Evolutionary conservation across 2,888 invertebrate species (phyloP).

Genomic region (Aporophyla nigra): DNA sequence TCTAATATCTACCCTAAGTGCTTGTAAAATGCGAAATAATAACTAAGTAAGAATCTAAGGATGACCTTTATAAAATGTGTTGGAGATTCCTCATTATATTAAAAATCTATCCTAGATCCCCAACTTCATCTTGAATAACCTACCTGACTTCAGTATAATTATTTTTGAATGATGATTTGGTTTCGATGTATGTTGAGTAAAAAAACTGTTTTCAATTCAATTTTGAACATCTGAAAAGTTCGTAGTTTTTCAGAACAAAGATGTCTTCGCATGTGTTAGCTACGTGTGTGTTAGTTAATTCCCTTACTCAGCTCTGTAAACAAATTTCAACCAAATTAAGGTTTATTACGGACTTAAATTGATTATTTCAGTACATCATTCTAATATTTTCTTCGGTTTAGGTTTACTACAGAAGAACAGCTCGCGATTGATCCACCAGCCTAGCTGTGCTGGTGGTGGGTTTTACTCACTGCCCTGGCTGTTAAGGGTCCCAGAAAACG

Average conservation of each 20-base stretch:
- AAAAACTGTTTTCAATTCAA: neutral
- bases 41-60: neutral
- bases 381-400: neutral
- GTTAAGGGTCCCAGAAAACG: no score
- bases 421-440: neutral
- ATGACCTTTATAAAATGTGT: neutral
- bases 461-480: neutral
- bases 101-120: neutral
- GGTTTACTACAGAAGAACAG: no score
- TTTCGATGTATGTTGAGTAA: neutral
- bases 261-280: neutral
- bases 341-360: neutral
- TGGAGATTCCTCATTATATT: neutral
- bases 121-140: neutral
- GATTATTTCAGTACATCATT: neutral
- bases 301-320: no score
- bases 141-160: neutral
- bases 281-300: neutral
- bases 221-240: constrained; percentile 1
- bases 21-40: constrained; percentile 19
- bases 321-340: neutral
- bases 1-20: constrained; percentile 3
- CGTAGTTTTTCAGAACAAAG: neutral
- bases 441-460: neutral
- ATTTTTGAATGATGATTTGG: neutral